Evolutionary conservation across 2,113 vertebrate species (phyloP), one percentile per base, ranked within the genome.

Genomic region (Carettochelys insculpta): DNA sequence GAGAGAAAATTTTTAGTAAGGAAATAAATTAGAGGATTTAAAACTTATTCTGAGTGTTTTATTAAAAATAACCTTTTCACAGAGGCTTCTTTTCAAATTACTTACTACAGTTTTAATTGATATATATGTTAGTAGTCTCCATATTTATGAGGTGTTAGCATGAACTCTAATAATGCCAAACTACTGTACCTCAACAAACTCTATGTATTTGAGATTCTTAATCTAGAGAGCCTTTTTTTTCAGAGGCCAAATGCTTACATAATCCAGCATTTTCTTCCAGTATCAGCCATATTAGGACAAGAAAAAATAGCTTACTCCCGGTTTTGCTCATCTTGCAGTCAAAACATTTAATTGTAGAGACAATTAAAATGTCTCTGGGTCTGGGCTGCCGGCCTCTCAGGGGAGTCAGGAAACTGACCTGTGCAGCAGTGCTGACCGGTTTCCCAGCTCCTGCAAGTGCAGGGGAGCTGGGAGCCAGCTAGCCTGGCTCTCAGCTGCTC

Each of bases 1-100:
- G 20, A 22, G 65, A 89, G 41, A 45, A 45, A 92, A 56, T 77
- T 52, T 43, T 85, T n/a, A 20, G 41, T 79, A 65, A 71, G 92
- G 77, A 89, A 95, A 78, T 84, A 56, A 88, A 68, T n/a, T 8
- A 68, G n/a, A 79, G 84, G 90, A 43, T 88, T 92, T 22, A 48
- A 71, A 34, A 76, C 89, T 75, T 90, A 38, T 56, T 52, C 79
- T 45, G 43, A 75, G 27, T 8, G 6, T 75, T 38, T 43, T 75
- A 41, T 75, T 79, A 11, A 61, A 11, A 82, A 22, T 41, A 52
- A 79, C n/a, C 77, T 4, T 52, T 87, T 92, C 76, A 34, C 34
- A 41, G 89, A 82, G 90, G 71, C 34, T 92, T 93, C 27, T 91
- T 95, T 94, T 38, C 61, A 68, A 68, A 88, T 94, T 83, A 56